A percentile compares a stretch with the other conserved stretches of the same genome.
phyloP scores from a whole-genome alignment of 2,888 invertebrate species.

The Athripsodes cinereus region DNA sequence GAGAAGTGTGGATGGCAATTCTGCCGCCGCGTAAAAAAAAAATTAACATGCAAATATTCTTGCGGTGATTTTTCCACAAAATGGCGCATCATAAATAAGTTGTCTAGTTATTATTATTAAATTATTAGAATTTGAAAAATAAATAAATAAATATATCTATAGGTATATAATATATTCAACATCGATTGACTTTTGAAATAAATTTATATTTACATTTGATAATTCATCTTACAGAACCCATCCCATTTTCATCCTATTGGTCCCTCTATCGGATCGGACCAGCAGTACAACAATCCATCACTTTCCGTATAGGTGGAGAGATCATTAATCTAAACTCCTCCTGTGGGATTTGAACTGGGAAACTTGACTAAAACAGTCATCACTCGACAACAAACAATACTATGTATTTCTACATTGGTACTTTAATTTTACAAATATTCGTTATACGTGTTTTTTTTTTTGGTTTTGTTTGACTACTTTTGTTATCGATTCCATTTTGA shows the following conservation, averaged over 20 bases:
- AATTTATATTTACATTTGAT: too few relatives aligned
- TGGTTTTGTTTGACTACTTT: neutral
- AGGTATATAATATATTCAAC: too few relatives aligned
- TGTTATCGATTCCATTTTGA: neutral
- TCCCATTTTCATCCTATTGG: neutral
- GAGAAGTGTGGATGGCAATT: too few relatives aligned
- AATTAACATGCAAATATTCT: too few relatives aligned
- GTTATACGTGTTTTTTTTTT: neutral
- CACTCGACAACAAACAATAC: neutral
- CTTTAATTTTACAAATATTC: neutral
- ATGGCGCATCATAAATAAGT: too few relatives aligned
- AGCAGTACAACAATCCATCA: conserved; percentile 5
- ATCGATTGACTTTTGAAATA: too few relatives aligned
- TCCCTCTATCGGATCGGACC: neutral
- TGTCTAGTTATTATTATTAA: too few relatives aligned
- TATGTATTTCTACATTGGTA: neutral
- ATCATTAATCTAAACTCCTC: conserved; percentile 15
- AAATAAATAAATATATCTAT: too few relatives aligned
- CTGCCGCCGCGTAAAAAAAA: too few relatives aligned
- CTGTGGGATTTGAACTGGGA: conserved; percentile 13
- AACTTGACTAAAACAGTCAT: conserved; percentile 14
- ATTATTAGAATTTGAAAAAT: too few relatives aligned
- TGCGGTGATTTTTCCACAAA: too few relatives aligned
- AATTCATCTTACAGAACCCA: neutral
- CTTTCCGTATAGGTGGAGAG: conserved; percentile 6